Percentiles rank a stretch among this genome's conserved stretches.
These are phyloP conservation scores for Norana najaformis DNA, from an alignment of 2,888 invertebrate species.

Conservation along the genomic window DNA sequence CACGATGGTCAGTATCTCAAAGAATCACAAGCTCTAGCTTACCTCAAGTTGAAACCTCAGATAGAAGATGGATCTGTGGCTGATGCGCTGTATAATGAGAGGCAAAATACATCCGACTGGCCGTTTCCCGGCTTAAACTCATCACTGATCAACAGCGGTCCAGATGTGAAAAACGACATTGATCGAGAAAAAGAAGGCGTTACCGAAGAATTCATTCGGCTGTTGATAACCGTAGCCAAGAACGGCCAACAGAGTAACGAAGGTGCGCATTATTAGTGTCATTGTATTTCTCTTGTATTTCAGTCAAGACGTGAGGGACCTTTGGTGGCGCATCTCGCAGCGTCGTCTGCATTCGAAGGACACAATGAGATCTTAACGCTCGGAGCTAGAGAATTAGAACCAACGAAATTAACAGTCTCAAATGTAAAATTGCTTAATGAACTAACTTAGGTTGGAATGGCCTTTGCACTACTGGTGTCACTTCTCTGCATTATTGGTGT, in stretches of 20 bases:
- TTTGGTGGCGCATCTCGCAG: background rate
- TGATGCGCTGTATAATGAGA: background rate
- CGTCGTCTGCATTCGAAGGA: background rate
- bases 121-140: background rate
- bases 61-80: background rate
- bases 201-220: background rate
- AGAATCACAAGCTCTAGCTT: background rate
- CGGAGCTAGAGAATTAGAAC: background rate
- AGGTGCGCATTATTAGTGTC: background rate
- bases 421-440: too few species aligned
- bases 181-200: background rate
- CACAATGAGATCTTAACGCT: background rate
- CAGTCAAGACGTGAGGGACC: background rate
- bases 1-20: background rate
- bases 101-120: background rate
- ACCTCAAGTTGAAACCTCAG: background rate
- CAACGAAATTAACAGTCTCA: background rate
- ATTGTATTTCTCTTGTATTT: background rate
- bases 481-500: too few species aligned
- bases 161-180: background rate
- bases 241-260: background rate
- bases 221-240: background rate
- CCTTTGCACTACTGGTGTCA: too few species aligned
- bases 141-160: background rate
- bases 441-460: too few species aligned